A percentile compares a stretch with the other conserved stretches of the same genome.
These are phyloP conservation scores for Scomber scombrus DNA, from an alignment of 2,113 vertebrate species.

Conservation along the genomic window DNA sequence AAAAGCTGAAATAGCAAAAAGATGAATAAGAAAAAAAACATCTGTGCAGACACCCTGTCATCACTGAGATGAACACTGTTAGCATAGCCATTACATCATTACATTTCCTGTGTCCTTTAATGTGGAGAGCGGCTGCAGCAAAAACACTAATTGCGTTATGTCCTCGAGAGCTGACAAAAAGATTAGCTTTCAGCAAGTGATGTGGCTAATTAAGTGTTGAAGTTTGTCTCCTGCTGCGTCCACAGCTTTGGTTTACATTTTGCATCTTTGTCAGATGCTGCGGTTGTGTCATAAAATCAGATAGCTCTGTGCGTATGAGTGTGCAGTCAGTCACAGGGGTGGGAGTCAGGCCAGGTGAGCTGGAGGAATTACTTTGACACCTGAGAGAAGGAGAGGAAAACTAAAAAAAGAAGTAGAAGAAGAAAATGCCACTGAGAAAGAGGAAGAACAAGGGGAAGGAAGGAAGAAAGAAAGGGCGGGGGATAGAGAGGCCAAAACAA, in stretches of 20 bases:
- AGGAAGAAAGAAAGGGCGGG: not conserved
- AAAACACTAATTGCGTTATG: not conserved
- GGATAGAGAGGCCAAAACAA: not conserved
- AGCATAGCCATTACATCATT: not conserved
- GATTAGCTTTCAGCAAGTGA: not conserved
- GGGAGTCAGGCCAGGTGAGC: not conserved
- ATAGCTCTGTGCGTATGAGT: not conserved
- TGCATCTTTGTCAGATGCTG: not conserved
- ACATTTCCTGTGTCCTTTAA: not conserved
- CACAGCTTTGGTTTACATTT: not conserved
- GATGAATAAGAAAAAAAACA: not conserved
- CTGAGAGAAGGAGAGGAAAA: not conserved
- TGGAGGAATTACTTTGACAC: slow-evolving; percentile 15
- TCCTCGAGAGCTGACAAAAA: not conserved
- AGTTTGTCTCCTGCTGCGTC: not conserved
- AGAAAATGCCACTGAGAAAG: not conserved
- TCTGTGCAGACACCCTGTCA: not conserved
- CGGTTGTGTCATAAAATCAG: not conserved
- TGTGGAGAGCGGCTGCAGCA: not conserved
- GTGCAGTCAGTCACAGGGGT: not conserved
- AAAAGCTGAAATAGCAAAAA: not conserved
- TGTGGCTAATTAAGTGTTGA: not conserved
- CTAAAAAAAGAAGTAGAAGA: not conserved
- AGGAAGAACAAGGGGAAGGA: not conserved
- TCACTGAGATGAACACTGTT: not conserved